Conservation (phyloP, 2,113 vertebrate species). For the Saimiri boliviensis region DNA sequence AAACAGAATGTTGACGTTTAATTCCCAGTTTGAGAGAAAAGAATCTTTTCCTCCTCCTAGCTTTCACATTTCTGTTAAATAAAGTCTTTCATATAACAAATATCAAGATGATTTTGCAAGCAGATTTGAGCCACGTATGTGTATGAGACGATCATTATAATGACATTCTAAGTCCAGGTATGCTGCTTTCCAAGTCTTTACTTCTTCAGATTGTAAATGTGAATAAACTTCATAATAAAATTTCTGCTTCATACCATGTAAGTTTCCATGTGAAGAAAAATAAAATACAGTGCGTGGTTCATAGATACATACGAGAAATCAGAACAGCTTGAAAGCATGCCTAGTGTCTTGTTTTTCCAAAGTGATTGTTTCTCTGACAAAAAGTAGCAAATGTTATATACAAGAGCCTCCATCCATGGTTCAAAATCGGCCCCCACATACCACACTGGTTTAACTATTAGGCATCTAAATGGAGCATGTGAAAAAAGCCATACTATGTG, state of each 20-base stretch:
- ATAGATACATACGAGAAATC: constrained; percentile 36
- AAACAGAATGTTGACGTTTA: background rate
- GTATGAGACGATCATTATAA: background rate
- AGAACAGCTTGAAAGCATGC: constrained; percentile 23
- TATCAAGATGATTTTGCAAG: background rate
- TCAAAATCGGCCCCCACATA: constrained; percentile 47
- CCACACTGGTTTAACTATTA: constrained; percentile 53
- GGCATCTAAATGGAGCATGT: constrained; percentile 65
- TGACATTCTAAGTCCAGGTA: background rate
- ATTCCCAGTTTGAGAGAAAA: background rate
- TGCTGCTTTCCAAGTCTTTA: background rate
- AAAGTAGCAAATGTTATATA: constrained; percentile 7
- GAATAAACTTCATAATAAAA: constrained; percentile 9
- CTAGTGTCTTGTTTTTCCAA: constrained; percentile 39
- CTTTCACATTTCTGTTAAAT: background rate
- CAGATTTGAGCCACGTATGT: no score
- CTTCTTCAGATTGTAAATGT: background rate
- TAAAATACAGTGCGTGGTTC: background rate
- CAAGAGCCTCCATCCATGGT: background rate
- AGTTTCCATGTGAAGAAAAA: background rate
- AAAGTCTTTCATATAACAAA: background rate
- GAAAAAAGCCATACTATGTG: constrained; percentile 27
- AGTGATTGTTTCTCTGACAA: constrained; percentile 52
- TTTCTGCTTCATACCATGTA: background rate
- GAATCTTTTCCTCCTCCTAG: background rate